Base-by-base conservation (phyloP, 2,797 vertebrate species). In the Mormyrus proboscirostris region DNA sequence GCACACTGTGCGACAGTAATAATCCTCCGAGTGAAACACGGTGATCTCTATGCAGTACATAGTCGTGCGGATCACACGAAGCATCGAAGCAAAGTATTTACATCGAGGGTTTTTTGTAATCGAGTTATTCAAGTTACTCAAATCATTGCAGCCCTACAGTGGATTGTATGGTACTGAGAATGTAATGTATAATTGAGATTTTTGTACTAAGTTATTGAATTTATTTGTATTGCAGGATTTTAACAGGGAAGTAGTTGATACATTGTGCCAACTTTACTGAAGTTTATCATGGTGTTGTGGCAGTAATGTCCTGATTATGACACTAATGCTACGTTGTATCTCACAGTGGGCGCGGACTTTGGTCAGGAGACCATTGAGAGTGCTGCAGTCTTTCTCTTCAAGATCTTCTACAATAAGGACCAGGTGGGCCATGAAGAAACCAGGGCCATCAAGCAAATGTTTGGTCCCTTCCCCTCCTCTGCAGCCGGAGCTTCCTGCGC, bases 381-480 rank as follows among this genome's bases (percentile, higher is more conserved):
- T 73, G 97, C 96, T 2, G 97, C 97, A 6, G 96, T 97, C 90
- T 99, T 99, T 93, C 96, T 99, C 51, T 98, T 99, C 90, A 97
- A 97, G 94, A 97, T 95, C 5, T 98, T 99, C 95, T 96, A 97
- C 86, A 94, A 96, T 91, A 98, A 97, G 91, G 96, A 98, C 86
- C 96, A 93, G 88, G 96, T 99, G 90, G 97, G 97, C 90, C 95
- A 95, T 2, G 96, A 97, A 92, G 97, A 99, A 92, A 98, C 97
- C 53, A 96, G 97, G 86, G 95, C 96, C 91, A 97, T 99, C 90
- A 98, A 97, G 90, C 97, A 98, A 91, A 98, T 98, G 97, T 99
- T 99, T 90, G 98, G 98, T 9, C 98, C 98, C 0, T 99, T 99
- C 91, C 97, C 98, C 0, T 96, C 96, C 0, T 96, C 97, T 3